Percentiles rank a stretch among this genome's conserved stretches.
Conservation (phyloP, 2,113 vertebrate genomes). For the Prinia subflava region DNA sequence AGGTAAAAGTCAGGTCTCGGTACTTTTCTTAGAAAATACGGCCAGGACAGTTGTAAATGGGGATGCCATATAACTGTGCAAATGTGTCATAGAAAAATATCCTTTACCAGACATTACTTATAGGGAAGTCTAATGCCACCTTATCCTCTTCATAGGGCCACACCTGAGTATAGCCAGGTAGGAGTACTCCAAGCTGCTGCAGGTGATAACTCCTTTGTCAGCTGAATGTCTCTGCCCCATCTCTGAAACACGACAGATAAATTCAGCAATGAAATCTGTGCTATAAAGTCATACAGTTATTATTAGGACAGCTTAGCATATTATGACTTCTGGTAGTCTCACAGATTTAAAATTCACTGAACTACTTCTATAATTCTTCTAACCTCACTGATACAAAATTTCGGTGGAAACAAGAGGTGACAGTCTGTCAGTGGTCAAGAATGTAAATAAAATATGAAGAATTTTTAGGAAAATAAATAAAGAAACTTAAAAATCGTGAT, state of each 20-base stretch:
- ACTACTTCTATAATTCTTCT: background rate
- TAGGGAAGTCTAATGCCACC: background rate
- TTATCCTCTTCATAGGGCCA: background rate
- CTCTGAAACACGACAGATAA: background rate
- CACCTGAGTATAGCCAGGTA: background rate
- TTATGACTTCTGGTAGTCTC: background rate
- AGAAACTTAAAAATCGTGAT: background rate
- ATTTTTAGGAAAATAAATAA: background rate
- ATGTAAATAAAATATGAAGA: background rate
- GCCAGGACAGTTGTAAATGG: background rate
- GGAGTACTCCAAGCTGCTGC: background rate
- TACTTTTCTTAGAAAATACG: background rate
- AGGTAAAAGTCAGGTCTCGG: background rate
- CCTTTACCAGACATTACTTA: background rate
- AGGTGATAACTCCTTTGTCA: background rate
- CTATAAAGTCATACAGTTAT: background rate
- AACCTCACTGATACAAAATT: background rate
- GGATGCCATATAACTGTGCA: background rate
- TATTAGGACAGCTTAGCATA: background rate
- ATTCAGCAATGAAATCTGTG: background rate
- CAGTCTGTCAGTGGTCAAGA: background rate
- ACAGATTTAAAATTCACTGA: conserved; percentile 10
- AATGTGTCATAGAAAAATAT: background rate
- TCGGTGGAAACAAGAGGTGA: background rate
- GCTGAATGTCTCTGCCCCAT: background rate